A percentile compares a stretch with the other conserved stretches of the same genome.
phyloP scores from a whole-genome alignment of 2,888 invertebrate genomes.

The Meteorus cinctellus region DNA sequence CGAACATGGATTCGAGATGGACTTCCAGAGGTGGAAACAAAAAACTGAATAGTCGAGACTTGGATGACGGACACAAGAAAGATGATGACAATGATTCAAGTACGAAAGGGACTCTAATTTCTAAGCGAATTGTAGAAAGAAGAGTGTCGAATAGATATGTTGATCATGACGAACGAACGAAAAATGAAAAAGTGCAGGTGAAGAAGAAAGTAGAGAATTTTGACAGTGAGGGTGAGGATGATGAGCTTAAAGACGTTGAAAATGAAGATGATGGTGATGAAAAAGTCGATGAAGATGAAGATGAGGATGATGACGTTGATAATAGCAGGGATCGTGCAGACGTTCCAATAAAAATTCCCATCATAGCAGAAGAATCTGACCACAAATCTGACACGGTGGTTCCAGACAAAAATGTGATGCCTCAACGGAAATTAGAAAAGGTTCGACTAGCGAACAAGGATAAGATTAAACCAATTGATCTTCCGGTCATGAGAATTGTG shows the following conservation, averaged over 20 bases:
- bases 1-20: constrained; percentile 10
- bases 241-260: neutral
- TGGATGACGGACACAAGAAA: constrained; percentile 1
- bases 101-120: neutral
- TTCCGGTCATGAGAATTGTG: constrained; percentile 18
- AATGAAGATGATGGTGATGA: constrained; percentile 42
- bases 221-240: neutral
- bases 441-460: constrained; percentile 64
- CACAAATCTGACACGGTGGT: neutral
- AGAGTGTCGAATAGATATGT: constrained; percentile 1
- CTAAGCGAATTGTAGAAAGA: constrained; percentile 3
- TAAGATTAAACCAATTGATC: constrained; percentile 53
- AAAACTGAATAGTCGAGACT: neutral
- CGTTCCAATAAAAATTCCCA: constrained; percentile 49
- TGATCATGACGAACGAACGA: neutral
- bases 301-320: constrained; percentile 43
- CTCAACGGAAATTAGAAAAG: constrained; percentile 61
- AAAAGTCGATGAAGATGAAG: constrained; percentile 29
- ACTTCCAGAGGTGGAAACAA: constrained; percentile 10
- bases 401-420: constrained; percentile 26
- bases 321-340: constrained; percentile 43
- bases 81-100: constrained; percentile 20
- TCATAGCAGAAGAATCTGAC: constrained; percentile 18
- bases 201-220: constrained; percentile 17
- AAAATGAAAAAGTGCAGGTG: constrained; percentile 22